Base-by-base conservation (phyloP, 2,888 invertebrate genomes). In the Plebejus argus region DNA sequence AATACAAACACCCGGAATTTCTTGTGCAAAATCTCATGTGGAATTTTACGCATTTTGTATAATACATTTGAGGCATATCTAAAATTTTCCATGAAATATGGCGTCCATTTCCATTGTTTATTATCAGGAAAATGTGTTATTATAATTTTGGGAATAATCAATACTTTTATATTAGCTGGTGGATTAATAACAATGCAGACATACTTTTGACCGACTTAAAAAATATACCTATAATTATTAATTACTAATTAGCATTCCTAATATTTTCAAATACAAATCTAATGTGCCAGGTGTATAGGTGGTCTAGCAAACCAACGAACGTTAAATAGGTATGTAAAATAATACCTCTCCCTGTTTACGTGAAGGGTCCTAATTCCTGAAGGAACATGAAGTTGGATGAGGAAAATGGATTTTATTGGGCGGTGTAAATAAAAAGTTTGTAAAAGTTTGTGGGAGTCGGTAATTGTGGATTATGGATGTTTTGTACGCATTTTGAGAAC, bases 401-500 rank as follows among this genome's bases (percentile, higher is more conserved):
- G 70, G 35, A 35, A 35, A 35, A 70, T 70, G 70, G 70, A 33
- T 35, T 70, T 70, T 33, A 70, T 35, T 35, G 33, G 35, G 28
- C 35, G 28, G 49, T 61, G 61, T 61, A 61, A 58, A 61, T 61
- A 61, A 61, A 61, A 61, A 61, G 61, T 61, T 61, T 61, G 7
- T 58, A 23, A 12, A 61, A 61, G 20, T 23, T 23, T 61, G 61
- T 12, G 0, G 61, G 23, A 61, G 23, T 23, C 3, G 3, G 61
- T 61, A 23, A 61, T 23, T 10, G 61, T 23, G 61, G 61, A 61
- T 61, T 61, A 61, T 61, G 61, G 61, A 20, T 23, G 12, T 61
- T 61, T 61, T 23, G 23, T 23, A 23, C 61, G 10, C 12, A 61
- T 61, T 61, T 23, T 23, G 12, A 53, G 61, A 61, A 23, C 23